A percentile compares a stretch with the other conserved stretches of the same genome.
These are phyloP conservation scores for Clepsis dumicolana DNA, from an alignment of 2,888 invertebrate species.

Conservation along the genomic window DNA sequence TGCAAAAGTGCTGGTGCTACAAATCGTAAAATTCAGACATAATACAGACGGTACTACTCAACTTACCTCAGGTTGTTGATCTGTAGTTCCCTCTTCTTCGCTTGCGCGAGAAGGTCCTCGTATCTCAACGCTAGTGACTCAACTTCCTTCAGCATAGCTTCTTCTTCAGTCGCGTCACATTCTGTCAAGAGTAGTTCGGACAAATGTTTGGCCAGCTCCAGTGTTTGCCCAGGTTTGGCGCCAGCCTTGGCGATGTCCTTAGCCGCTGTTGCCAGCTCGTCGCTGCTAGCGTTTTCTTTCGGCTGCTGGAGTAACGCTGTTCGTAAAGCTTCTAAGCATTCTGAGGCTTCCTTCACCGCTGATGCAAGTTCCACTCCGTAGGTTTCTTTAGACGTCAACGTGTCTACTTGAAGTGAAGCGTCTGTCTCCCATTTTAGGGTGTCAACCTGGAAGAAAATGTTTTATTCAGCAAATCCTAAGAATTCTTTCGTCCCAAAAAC, in stretches of 20 bases:
- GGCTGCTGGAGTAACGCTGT: constrained; percentile 75
- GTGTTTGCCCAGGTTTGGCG: constrained; percentile 91
- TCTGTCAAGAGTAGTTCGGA: constrained; percentile 91
- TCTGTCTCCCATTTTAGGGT: constrained; percentile 92
- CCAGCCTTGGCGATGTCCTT: constrained; percentile 91
- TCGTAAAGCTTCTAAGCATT: constrained; percentile 89
- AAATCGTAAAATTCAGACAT: constrained; percentile 31
- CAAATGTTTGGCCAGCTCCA: constrained; percentile 93
- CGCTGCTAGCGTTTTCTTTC: constrained; percentile 82
- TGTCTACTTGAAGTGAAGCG: constrained; percentile 93
- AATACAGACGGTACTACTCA: constrained; percentile 1
- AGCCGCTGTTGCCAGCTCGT: constrained; percentile 87
- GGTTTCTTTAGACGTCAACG: constrained; percentile 93
- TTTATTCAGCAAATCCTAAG: neutral
- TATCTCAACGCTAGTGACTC: constrained; percentile 88
- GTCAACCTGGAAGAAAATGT: constrained; percentile 86
- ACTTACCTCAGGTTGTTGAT: constrained; percentile 91
- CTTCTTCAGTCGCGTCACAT: constrained; percentile 88
- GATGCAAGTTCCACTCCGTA: constrained; percentile 91
- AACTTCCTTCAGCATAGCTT: constrained; percentile 89
- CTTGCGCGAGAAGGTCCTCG: constrained; percentile 89
- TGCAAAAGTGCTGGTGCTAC: constrained; percentile 74
- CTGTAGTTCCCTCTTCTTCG: constrained; percentile 91
- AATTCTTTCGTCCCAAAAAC: neutral
- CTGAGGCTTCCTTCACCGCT: constrained; percentile 90